Base-by-base conservation (phyloP, 2,888 invertebrate genomes). In the Eristalinus aeneus region DNA sequence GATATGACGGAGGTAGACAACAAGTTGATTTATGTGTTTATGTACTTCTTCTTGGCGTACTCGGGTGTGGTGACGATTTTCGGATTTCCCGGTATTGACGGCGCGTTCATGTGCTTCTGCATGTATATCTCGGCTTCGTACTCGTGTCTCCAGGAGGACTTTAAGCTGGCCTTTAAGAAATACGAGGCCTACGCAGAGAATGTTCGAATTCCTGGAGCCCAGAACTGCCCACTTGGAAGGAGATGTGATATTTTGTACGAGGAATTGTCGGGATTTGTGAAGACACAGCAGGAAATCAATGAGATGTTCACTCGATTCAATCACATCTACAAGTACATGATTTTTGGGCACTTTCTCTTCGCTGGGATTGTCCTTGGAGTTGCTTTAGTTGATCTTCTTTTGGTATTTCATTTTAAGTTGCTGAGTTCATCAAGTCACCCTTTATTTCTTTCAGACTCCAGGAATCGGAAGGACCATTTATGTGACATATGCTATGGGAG, bases 31-130 rank as follows among this genome's bases (percentile, higher is more conserved):
- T 84, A 84, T 10, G 27, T 53, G 1, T 20, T 69, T 1, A 20
- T 79, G 8, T 84, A 65, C 60, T 58, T 64, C 16, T 58, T 79
- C 12, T 12, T 84, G n/a, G 69, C 60, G 16, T 79, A 71, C 39
- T 84, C 83, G 1, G 83, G 83, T 20, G 54, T 36, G 60, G 83
- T 84, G 9, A 79, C 73, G 23, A 60, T 84, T 39, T 69, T 79
- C 69, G 83, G 79, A 16, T 74, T 74, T 20, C 53, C 79, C 23
- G 74, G 36, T 31, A 74, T 74, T 0, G 83, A 84, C 31, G 79
- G 83, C 20, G 53, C 69, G 3, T 84, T 74, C 22, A 84, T 84
- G 74, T 65, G 60, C 20, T 60, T 74, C n/a, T 84, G 79, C 12
- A 79, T 69, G 79, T 84, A 84, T 34, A 54, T 84, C 0, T 69